Conservation (phyloP, 2,113 vertebrate genomes). For the Candoia aspera region DNA sequence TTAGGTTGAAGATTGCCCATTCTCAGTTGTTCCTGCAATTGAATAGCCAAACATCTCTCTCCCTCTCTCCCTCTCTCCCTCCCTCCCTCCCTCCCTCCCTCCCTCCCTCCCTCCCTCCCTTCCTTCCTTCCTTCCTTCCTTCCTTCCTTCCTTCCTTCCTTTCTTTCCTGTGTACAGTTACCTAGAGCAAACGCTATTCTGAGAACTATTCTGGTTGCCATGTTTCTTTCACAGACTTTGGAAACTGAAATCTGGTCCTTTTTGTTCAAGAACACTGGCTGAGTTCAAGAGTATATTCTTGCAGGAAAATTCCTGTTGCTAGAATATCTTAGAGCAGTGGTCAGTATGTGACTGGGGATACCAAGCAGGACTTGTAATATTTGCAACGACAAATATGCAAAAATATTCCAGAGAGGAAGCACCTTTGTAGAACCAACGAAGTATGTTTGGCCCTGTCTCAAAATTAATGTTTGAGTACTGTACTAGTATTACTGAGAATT, state of each 20-base stretch:
- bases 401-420: neutral
- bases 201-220: neutral
- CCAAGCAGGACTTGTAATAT: neutral
- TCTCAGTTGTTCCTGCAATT: slow-evolving; percentile 19
- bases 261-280: neutral
- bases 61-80: too few species aligned
- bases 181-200: slow-evolving; percentile 10
- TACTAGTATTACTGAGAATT: neutral
- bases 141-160: too few species aligned
- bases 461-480: neutral
- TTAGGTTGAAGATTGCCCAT: neutral
- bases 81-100: too few species aligned
- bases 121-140: too few species aligned
- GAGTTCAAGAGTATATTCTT: neutral
- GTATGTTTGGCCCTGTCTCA: neutral
- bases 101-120: too few species aligned
- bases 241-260: neutral
- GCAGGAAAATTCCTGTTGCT: neutral
- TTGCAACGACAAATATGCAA: neutral
- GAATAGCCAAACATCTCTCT: neutral
- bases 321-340: neutral
- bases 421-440: neutral
- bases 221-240: neutral
- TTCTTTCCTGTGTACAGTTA: neutral
- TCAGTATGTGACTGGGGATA: neutral